phyloP scores from a whole-genome alignment of 1,140 invertebrate species.

The Polypedilum pembai region DNA sequence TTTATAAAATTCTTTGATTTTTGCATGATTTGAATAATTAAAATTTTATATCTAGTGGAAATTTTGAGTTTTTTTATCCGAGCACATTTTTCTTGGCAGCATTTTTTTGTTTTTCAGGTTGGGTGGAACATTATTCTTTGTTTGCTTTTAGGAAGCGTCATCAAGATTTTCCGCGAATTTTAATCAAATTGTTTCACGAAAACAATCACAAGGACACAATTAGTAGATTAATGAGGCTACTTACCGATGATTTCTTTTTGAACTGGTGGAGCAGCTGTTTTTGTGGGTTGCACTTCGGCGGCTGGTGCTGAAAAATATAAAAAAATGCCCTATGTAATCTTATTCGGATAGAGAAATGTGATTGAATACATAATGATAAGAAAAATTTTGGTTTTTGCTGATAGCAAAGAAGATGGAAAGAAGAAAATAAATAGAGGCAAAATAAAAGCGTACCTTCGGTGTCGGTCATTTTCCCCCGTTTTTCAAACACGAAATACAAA shows the following conservation, averaged over 20 bases:
- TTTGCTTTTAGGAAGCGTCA: not conserved
- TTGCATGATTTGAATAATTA: not conserved
- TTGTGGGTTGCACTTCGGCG: not conserved
- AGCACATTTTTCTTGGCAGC: conserved; percentile 24
- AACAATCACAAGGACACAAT: not conserved
- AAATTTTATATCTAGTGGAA: not conserved
- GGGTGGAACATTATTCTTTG: not conserved
- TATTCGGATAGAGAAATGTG: not conserved
- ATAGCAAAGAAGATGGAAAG: not conserved
- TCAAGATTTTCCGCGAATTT: not conserved
- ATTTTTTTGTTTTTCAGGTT: conserved; percentile 21
- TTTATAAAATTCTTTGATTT: not conserved
- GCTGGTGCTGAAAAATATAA: conserved; percentile 21
- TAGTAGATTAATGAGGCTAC: not conserved
- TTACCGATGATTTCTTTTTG: conserved; percentile 25
- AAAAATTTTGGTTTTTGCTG: not conserved
- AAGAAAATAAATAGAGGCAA: not conserved
- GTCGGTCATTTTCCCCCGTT: conserved; percentile 26
- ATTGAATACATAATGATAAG: conserved; percentile 5
- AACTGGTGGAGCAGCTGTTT: not conserved
- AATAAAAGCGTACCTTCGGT: conserved; percentile 13
- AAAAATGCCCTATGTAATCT: not conserved
- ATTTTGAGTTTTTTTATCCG: not conserved
- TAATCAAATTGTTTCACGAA: not conserved
- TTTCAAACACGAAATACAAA: conserved; percentile 28